Evolutionary conservation across 1,140 invertebrate species (phyloP).

Genomic region (Drosophila mayri): DNA sequence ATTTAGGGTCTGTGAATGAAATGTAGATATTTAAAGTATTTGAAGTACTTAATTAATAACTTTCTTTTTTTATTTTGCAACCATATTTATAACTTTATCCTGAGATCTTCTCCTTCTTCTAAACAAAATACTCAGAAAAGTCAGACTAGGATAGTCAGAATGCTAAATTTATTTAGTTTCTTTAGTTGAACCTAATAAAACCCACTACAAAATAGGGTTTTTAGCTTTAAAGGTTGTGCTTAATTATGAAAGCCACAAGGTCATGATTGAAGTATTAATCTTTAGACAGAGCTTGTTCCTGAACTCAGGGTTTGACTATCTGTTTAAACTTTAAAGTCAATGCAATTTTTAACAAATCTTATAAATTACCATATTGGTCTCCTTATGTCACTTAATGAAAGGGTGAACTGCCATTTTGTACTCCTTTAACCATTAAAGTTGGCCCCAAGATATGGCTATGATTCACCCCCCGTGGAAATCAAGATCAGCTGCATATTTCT

Average conservation of each 20-base stretch:
- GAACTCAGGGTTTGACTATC: no score
- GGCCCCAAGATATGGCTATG: background rate
- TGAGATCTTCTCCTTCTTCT: background rate
- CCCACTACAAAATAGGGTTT: background rate
- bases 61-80: background rate
- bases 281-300: background rate
- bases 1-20: background rate
- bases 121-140: background rate
- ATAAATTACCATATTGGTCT: background rate
- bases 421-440: background rate
- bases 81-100: background rate
- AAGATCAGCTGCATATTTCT: constrained; percentile 10
- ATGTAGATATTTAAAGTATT: no score
- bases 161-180: background rate
- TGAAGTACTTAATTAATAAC: no score
- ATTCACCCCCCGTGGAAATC: constrained; percentile 4
- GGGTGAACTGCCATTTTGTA: background rate
- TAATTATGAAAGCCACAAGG: background rate
- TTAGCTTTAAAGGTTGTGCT: background rate
- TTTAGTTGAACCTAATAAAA: background rate
- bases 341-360: no score
- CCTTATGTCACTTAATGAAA: background rate
- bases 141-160: background rate
- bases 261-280: background rate
- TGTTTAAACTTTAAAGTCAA: no score